Evolutionary conservation across 2,797 vertebrate genomes (phyloP), one percentile per base, ranked within the genome.

Genomic region (Eremophila alpestris): DNA sequence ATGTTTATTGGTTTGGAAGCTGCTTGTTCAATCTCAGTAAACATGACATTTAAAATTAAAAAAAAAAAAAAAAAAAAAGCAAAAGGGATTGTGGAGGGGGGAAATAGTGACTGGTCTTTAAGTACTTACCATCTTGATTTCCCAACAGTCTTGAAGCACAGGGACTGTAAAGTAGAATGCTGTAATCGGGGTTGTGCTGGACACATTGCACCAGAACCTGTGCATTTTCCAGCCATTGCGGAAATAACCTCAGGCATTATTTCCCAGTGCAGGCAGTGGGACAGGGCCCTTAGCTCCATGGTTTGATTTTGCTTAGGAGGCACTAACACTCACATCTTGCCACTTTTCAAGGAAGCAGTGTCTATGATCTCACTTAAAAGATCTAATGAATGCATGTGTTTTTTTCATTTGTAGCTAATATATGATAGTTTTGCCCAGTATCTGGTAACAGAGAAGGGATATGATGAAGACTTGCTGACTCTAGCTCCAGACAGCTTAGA

Each of bases 391-490:
- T 79, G 16, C 5, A 4, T 52, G 2, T 68, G 5, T 63, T 87
- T 95, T 95, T 95, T 88, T 83, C 9, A 68, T 97, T 97, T 97
- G 32, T 98, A 99, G 99, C 97, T 99, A 38, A 99, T 99, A 98
- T 99, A 99, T 95, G 98, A 99, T 84, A 99, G 99, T 93, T 99
- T 99, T 97, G 98, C 99, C 87, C 96, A 98, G 16, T 99, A 98
- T 92, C 95, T 99, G 88, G 99, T 99, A 96, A 98, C 98, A 11
- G 98, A 99, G 95, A 99, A 98, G 97, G 98, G 98, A 18, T 99
- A 99, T 91, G 98, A 99, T 40, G 97, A 98, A 93, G 99, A 98
- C 84, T 97, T 99, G 92, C 98, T 99, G 91, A 98, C 94, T 64
- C 96, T 99, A 51, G 98, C 98, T 77, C 98, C 98, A 38, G 98